phyloP scores from a whole-genome alignment of 2,113 vertebrate species.

The Benitochromis conjunctus region DNA sequence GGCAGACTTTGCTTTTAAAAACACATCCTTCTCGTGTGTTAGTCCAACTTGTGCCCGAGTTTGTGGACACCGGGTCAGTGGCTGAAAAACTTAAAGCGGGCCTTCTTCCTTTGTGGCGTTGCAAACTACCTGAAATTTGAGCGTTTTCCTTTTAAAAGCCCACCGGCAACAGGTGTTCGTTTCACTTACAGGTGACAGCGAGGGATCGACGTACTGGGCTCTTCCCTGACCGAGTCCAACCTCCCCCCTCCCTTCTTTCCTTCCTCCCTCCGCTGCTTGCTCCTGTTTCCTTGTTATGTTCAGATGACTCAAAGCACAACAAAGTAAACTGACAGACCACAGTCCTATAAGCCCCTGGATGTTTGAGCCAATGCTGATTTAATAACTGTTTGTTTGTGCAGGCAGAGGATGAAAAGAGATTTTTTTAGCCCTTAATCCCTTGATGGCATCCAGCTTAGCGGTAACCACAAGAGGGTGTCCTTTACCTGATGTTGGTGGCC shows the following conservation, averaged over 20 bases:
- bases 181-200: constrained; percentile 45
- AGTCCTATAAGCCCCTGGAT: not conserved
- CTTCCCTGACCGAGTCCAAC: not conserved
- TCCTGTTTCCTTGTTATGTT: not conserved
- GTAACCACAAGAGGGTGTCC: constrained; percentile 59
- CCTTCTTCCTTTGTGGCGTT: not conserved
- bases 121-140: constrained; percentile 25
- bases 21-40: not conserved
- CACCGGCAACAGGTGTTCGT: constrained; percentile 51
- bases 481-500: constrained; percentile 16
- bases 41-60: not conserved
- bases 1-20: not conserved
- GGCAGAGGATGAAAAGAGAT: not conserved
- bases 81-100: not conserved
- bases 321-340: not conserved
- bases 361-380: not conserved
- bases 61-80: not conserved
- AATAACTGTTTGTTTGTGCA: not conserved
- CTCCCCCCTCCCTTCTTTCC: not conserved
- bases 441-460: not conserved
- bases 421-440: not conserved
- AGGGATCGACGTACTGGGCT: not conserved
- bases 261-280: not conserved
- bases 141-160: not conserved
- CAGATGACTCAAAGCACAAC: not conserved